Evolutionary conservation across 2,797 vertebrate species (phyloP).

Genomic region (Chelmon rostratus): DNA sequence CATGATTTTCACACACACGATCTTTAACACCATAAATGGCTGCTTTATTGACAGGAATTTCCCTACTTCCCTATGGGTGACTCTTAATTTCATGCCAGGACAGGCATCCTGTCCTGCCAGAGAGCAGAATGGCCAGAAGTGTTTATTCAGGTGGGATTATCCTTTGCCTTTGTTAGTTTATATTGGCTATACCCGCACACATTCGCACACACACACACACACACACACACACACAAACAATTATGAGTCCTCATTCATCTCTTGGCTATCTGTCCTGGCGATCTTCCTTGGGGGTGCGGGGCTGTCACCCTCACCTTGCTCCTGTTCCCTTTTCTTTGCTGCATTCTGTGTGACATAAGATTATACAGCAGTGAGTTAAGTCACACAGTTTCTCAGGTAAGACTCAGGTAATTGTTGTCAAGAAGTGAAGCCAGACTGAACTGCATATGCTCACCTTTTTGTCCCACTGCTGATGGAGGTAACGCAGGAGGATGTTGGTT

Average conservation of each 20-base stretch:
- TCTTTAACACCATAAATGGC: constrained; percentile 26
- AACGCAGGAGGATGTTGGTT: constrained; percentile 98
- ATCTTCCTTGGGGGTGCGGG: constrained; percentile 89
- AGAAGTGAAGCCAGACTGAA: not conserved
- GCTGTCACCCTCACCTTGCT: constrained; percentile 87
- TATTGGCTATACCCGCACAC: constrained; percentile 55
- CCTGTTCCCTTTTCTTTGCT: constrained; percentile 90
- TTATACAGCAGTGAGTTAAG: constrained; percentile 33
- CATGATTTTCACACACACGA: not conserved
- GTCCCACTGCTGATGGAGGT: constrained; percentile 99
- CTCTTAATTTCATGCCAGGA: constrained; percentile 24
- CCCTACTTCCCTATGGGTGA: constrained; percentile 1
- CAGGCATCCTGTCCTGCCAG: constrained; percentile 34
- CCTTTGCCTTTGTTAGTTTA: constrained; percentile 50
- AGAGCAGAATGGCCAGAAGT: constrained; percentile 17
- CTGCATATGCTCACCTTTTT: constrained; percentile 90
- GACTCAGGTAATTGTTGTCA: not conserved
- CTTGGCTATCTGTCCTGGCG: constrained; percentile 90
- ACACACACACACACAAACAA: constrained; percentile 22
- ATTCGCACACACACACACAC: constrained; percentile 20
- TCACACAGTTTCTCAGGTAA: not conserved
- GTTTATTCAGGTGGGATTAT: constrained; percentile 32
- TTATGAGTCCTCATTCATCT: constrained; percentile 91
- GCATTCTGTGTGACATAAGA: constrained; percentile 83
- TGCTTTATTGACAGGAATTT: constrained; percentile 31